These are phyloP conservation scores for Aphis craccivora DNA, from an alignment of 1,140 invertebrate species.

Conservation along the genomic window DNA sequence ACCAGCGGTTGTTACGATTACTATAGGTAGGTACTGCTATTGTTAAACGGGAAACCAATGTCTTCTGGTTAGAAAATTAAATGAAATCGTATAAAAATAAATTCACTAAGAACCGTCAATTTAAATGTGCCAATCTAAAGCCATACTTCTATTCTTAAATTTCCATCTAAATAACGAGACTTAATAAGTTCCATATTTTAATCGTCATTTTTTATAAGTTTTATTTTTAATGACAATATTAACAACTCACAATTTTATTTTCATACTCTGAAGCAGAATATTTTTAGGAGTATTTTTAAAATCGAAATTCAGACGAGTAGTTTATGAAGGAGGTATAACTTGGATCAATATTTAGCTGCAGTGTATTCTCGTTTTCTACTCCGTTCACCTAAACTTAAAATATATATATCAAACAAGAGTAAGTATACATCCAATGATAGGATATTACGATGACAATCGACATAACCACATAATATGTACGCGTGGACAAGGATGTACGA, in stretches of 20 bases:
- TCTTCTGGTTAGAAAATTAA: neutral
- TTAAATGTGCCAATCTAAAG: neutral
- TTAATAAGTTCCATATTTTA: neutral
- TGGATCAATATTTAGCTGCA: no score
- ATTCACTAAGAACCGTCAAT: neutral
- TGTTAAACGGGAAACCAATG: neutral
- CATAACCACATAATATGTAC: neutral
- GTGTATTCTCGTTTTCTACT: no score
- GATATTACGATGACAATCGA: neutral
- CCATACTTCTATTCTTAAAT: neutral
- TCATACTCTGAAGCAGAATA: no score
- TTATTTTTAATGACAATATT: no score
- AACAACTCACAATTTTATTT: no score
- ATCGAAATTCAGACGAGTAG: no score
- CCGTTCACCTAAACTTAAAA: no score
- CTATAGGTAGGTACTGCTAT: neutral
- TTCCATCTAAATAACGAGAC: neutral
- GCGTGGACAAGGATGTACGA: no score
- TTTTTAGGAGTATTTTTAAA: no score
- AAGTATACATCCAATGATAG: neutral
- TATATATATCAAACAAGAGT: neutral
- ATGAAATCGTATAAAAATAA: neutral
- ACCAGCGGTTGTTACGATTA: neutral
- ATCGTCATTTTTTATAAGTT: neutral
- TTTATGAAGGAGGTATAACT: no score